Evolutionary conservation across 1,140 invertebrate genomes (phyloP), one percentile per base, ranked within the genome.

Genomic region (Caerostris extrusa): DNA sequence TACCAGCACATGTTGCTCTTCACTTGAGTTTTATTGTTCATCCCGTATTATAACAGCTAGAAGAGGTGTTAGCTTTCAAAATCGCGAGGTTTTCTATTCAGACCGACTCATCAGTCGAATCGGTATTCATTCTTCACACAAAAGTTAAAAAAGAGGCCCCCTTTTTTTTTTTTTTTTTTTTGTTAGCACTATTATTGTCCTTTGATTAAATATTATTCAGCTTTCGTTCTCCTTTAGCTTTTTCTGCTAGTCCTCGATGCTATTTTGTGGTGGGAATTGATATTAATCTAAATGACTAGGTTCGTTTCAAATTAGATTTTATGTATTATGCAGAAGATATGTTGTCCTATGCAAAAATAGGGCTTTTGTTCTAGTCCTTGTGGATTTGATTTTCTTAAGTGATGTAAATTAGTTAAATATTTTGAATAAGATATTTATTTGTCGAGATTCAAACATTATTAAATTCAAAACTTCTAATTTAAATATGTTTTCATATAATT

Each of bases 1-100:
- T 87, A 19, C 53, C 58, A 64, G 92, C 92, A 93, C 86, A 82
- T 93, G 92, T 93, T 93, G 85, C 91, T 19, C 83, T 71, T 69
- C 67, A 90, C 88, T 58, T 57, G 56, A 58, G 83, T 56, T 77
- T 90, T 90, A 90, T 90, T 90, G 88, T 90, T 90, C 88, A 85
- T 57, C 83, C 50, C 57, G 53, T 61, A 64, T 90, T 90, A 90
- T 90, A 69, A 90, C 61, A 71, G 69, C 88, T 19, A 71, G 64
- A 71, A 71, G 55, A 77, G 88, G 88, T 90, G 88, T 71, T 71
- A 90, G 67, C 53, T 85, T 85, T 71, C 50, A 55, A 90, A 90
- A 19, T 90, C 67, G 64, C 50, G 53, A 71, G 88, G 88, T 77
- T 90, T 90, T 90, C 57, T 61, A 87, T 87, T 87, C 58, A 77